Percentiles rank a stretch among this genome's conserved stretches.
Conservation (phyloP, 2,888 invertebrate species). For the Clivina fossor region DNA sequence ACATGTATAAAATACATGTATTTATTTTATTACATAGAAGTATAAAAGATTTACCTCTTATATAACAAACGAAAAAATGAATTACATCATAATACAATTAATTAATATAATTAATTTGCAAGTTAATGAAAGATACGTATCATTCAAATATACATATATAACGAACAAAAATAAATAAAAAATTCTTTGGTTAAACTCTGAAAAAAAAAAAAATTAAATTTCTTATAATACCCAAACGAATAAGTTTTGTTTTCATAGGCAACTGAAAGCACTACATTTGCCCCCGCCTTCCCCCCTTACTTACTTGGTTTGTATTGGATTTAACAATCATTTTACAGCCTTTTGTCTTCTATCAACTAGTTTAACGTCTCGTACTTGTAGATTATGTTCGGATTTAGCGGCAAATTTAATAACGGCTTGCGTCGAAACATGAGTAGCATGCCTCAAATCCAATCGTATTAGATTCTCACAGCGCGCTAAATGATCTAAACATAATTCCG, state of each 20-base stretch:
- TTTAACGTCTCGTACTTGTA: constrained; percentile 79
- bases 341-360: constrained; percentile 63
- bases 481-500: constrained; percentile 81
- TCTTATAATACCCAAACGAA: background rate
- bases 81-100: too few species aligned
- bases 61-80: too few species aligned
- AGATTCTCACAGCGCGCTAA: constrained; percentile 74
- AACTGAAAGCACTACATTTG: too few species aligned
- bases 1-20: constrained; percentile 31
- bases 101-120: too few species aligned
- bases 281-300: too few species aligned
- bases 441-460: constrained; percentile 73
- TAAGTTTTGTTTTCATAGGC: background rate
- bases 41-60: constrained; percentile 22
- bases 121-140: too few species aligned
- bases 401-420: constrained; percentile 83
- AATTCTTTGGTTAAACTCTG: constrained; percentile 29
- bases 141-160: too few species aligned
- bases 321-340: constrained; percentile 17
- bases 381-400: constrained; percentile 75
- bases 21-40: constrained; percentile 19
- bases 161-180: too few species aligned
- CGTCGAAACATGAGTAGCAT: constrained; percentile 77
- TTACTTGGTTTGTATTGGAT: too few species aligned
- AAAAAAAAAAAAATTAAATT: constrained; percentile 7